Evolutionary conservation across 2,888 invertebrate species (phyloP).

Genomic region (Drosophila ezoana): DNA sequence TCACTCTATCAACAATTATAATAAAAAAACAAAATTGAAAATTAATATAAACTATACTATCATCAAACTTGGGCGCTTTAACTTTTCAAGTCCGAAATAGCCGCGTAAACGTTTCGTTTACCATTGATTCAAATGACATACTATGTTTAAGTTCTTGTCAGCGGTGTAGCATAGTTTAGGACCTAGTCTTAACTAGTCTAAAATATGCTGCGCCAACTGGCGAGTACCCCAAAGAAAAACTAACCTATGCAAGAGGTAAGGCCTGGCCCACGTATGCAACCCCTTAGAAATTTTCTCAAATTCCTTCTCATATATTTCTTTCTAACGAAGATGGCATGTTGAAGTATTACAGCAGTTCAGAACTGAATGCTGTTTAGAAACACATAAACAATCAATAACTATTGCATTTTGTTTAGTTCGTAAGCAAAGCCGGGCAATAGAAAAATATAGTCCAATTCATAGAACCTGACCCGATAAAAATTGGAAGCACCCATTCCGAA

Average conservation of each 20-base stretch:
- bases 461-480: neutral
- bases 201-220: conserved; percentile 61
- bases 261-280: conserved; percentile 62
- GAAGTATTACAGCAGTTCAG: conserved; percentile 16
- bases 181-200: conserved; percentile 18
- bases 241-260: conserved; percentile 62
- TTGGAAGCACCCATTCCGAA: neutral
- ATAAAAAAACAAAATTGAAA: conserved; percentile 19
- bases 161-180: conserved; percentile 42
- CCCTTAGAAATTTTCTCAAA: conserved; percentile 40
- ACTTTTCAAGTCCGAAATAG: conserved; percentile 84
- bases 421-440: conserved; percentile 19
- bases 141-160: conserved; percentile 30
- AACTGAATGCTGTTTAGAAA: conserved; percentile 58
- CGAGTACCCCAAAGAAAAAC: conserved; percentile 28
- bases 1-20: conserved; percentile 48
- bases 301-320: conserved; percentile 9
- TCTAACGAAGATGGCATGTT: conserved; percentile 58
- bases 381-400: conserved; percentile 8
- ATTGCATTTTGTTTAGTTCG: conserved; percentile 52
- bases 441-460: neutral
- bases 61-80: conserved; percentile 81
- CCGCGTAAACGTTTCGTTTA: conserved; percentile 84
- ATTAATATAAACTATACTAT: conserved; percentile 27
- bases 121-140: conserved; percentile 29